Evolutionary conservation across 2,113 vertebrate genomes (phyloP).

Genomic region (Athene cunicularia): DNA sequence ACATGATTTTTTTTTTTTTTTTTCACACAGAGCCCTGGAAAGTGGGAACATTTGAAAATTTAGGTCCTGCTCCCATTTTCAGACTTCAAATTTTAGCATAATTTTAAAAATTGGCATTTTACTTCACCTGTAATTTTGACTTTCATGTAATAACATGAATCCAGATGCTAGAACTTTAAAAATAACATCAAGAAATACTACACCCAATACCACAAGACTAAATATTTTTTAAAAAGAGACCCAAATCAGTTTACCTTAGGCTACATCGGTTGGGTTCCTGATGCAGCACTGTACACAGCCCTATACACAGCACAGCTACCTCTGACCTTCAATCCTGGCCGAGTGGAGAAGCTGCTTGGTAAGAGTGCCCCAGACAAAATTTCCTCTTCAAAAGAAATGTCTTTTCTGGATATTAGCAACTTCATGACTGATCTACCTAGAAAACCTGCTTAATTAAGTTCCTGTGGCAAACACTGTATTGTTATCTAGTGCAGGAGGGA

Average conservation of each 20-base stretch:
- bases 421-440: background rate
- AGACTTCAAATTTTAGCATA: background rate
- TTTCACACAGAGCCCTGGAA: background rate
- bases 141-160: background rate
- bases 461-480: background rate
- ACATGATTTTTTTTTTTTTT: background rate
- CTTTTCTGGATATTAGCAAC: background rate
- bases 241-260: background rate
- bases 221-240: background rate
- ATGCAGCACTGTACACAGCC: rapidly evolving
- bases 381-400: background rate
- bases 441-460: constrained; percentile 2
- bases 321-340: background rate
- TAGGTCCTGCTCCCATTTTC: background rate
- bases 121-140: background rate
- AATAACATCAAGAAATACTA: background rate
- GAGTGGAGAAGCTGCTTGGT: background rate
- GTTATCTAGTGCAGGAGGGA: background rate
- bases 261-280: background rate
- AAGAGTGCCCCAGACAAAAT: background rate
- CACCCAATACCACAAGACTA: background rate
- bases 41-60: background rate
- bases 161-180: background rate
- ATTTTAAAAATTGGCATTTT: background rate
- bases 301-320: background rate